These are phyloP conservation scores for Labeo catla DNA, from an alignment of 2,113 vertebrate species.

Conservation along the genomic window DNA sequence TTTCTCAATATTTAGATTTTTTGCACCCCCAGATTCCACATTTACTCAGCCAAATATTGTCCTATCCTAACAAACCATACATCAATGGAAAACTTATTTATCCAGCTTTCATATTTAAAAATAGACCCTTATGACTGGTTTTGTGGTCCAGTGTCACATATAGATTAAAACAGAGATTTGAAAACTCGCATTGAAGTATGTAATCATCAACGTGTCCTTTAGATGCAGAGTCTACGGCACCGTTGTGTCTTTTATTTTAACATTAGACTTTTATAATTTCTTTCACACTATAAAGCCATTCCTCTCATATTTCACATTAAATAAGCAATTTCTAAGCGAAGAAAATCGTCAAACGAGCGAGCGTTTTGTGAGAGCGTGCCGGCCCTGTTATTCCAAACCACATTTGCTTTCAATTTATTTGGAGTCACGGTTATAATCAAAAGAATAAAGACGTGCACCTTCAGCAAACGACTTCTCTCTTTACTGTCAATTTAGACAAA, in stretches of 20 bases:
- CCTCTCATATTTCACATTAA: constrained; percentile 35
- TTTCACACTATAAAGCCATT: constrained; percentile 41
- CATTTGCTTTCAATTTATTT: constrained; percentile 53
- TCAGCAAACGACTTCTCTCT: constrained; percentile 17
- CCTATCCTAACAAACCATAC: no score
- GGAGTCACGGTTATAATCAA: constrained; percentile 40
- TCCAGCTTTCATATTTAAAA: no score
- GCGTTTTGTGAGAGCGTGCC: constrained; percentile 21
- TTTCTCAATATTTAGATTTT: no score
- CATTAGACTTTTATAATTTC: constrained; percentile 14
- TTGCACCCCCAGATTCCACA: no score
- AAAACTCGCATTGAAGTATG: background rate
- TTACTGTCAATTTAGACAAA: constrained; percentile 42
- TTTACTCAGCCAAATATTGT: no score
- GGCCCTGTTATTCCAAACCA: constrained; percentile 44
- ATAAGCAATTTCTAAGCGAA: constrained; percentile 44
- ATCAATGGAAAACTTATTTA: no score
- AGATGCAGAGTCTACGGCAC: background rate
- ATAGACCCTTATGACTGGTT: no score
- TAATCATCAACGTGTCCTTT: background rate
- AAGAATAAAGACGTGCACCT: constrained; percentile 43
- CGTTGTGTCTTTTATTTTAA: background rate
- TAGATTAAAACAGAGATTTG: background rate
- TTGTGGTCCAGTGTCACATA: no score
- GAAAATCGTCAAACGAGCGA: constrained; percentile 38